Percentiles rank a stretch among this genome's conserved stretches.
Conservation (phyloP, 2,888 invertebrate genomes). For the Caenorhabditis sp. region DNA sequence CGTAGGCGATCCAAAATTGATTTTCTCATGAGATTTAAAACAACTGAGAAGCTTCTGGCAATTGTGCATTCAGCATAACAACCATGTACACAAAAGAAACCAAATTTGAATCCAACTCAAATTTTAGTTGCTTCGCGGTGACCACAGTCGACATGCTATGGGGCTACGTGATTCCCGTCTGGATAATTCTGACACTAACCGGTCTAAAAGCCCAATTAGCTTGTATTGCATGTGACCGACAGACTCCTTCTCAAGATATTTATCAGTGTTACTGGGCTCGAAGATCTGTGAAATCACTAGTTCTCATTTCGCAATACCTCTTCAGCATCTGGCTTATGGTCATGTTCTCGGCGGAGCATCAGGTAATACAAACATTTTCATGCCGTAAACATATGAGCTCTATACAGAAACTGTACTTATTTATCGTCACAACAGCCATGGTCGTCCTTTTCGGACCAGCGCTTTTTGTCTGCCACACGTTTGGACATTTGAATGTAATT, state of each 20-base stretch:
- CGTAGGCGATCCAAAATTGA: too few relatives aligned
- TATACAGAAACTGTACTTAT: constrained; percentile 60
- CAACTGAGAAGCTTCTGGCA: too few relatives aligned
- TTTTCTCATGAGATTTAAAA: too few relatives aligned
- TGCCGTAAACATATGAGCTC: too few relatives aligned
- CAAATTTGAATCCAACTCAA: not conserved
- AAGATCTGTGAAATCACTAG: constrained; percentile 57
- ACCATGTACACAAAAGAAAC: too few relatives aligned
- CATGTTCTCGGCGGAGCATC: constrained; percentile 60
- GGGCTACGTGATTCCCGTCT: constrained; percentile 68
- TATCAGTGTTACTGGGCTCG: constrained; percentile 66
- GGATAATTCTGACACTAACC: constrained; percentile 57
- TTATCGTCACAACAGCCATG: constrained; percentile 45
- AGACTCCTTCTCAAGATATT: constrained; percentile 58
- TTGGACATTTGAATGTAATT: constrained; percentile 62
- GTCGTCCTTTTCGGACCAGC: constrained; percentile 62
- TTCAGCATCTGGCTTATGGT: constrained; percentile 61
- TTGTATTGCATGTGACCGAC: constrained; percentile 65
- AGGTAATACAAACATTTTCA: constrained; percentile 12
- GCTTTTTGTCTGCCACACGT: constrained; percentile 64
- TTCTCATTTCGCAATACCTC: constrained; percentile 44
- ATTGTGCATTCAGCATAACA: not conserved
- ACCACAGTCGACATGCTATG: constrained; percentile 64
- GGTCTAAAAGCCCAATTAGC: constrained; percentile 64
- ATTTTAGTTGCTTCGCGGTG: constrained; percentile 63